These are phyloP conservation scores for Haemorhous mexicanus DNA, from an alignment of 2,113 vertebrate species.

Conservation along the genomic window DNA sequence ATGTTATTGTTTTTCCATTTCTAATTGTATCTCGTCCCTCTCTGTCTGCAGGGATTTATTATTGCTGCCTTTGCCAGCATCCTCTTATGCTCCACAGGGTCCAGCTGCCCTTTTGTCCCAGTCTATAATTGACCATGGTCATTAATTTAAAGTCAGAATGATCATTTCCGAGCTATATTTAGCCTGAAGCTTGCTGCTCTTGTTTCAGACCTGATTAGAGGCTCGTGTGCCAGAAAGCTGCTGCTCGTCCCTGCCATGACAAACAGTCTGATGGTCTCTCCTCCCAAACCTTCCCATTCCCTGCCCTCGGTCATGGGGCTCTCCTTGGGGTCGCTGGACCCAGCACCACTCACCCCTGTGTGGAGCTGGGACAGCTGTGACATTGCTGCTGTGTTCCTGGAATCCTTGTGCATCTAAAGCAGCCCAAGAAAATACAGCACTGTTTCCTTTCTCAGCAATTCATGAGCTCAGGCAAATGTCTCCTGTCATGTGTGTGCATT, in stretches of 20 bases:
- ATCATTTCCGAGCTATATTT: slow-evolving; percentile 46
- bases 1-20: slow-evolving; percentile 49
- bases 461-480: background rate
- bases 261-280: background rate
- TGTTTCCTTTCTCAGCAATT: background rate
- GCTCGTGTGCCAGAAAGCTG: background rate
- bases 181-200: slow-evolving; percentile 19
- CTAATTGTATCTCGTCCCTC: slow-evolving; percentile 56
- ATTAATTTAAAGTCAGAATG: slow-evolving; percentile 54
- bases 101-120: slow-evolving; percentile 65
- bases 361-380: background rate
- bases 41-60: slow-evolving; percentile 53
- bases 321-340: background rate
- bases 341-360: background rate
- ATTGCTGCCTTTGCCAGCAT: slow-evolving; percentile 40
- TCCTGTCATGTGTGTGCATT: background rate
- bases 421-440: background rate
- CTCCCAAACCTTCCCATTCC: background rate
- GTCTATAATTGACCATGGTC: slow-evolving; percentile 37
- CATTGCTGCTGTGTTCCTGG: background rate
- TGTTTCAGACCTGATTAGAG: slow-evolving; percentile 42
- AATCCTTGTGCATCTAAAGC: background rate
- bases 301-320: background rate
- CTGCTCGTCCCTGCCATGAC: background rate
- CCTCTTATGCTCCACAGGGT: slow-evolving; percentile 49